phyloP scores from a whole-genome alignment of 1,140 invertebrate genomes.

The Heliconius hermathena region DNA sequence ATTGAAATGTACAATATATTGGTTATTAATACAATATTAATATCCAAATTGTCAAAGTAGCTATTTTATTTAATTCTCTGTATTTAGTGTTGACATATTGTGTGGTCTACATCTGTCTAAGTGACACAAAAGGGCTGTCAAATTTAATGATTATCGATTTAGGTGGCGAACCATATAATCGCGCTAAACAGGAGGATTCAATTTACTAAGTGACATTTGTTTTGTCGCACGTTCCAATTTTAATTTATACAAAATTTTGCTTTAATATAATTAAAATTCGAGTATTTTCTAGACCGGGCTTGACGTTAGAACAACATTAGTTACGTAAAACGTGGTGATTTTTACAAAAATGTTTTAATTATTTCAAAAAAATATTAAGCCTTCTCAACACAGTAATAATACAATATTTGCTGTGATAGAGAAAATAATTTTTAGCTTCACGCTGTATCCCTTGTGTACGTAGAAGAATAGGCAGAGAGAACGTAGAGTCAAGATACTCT shows the following conservation, averaged over 20 bases:
- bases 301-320: background rate
- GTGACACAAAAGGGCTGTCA: background rate
- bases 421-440: no score
- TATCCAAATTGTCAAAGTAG: background rate
- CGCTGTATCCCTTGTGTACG: no score
- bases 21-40: no score
- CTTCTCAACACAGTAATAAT: background rate
- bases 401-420: no score
- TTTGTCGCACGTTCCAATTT: background rate
- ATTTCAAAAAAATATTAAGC: background rate
- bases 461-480: no score
- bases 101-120: background rate
- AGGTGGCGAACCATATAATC: background rate
- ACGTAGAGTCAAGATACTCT: no score
- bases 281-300: background rate
- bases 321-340: no score
- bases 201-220: background rate
- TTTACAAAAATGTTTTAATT: no score
- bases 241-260: background rate
- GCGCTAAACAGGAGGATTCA: background rate
- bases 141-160: background rate
- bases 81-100: background rate
- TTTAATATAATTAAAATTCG: background rate
- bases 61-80: background rate
- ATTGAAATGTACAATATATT: background rate